These are phyloP conservation scores for Delia radicum DNA, from an alignment of 1,140 invertebrate species.

Conservation along the genomic window DNA sequence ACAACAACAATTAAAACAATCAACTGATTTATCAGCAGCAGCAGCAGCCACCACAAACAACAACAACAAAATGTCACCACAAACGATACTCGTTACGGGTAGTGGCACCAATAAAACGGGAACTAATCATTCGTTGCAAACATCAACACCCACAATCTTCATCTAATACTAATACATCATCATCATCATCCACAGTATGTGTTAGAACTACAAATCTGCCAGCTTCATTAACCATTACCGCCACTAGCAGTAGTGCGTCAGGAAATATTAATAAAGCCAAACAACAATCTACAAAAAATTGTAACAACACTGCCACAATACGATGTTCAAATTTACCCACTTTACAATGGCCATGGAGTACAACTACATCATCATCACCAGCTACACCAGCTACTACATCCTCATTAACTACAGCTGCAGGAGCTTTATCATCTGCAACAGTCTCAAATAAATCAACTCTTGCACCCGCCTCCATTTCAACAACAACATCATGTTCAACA, in stretches of 20 bases:
- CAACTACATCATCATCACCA: constrained; percentile 9
- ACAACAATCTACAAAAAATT: too few species aligned
- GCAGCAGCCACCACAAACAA: neutral
- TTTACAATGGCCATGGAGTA: constrained; percentile 27
- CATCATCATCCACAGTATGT: neutral
- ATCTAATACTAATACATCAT: neutral
- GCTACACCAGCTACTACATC: neutral
- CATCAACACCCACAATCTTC: neutral
- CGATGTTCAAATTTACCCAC: constrained; percentile 25
- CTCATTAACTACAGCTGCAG: neutral
- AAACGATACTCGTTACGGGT: constrained; percentile 37
- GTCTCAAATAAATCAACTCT: too few species aligned
- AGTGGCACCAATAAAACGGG: constrained; percentile 26
- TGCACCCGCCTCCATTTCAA: too few species aligned
- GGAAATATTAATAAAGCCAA: constrained; percentile 22
- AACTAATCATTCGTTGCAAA: neutral
- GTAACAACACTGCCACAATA: constrained; percentile 31
- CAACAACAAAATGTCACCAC: constrained; percentile 46
- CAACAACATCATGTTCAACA: too few species aligned
- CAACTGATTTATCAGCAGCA: constrained; percentile 22
- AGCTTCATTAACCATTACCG: neutral
- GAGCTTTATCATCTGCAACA: too few species aligned
- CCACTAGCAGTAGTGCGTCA: constrained; percentile 1
- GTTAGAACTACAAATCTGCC: constrained; percentile 8
- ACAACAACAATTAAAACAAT: constrained; percentile 41